Evolutionary conservation across 2,797 vertebrate genomes (phyloP).

Genomic region (Alectoris magna): DNA sequence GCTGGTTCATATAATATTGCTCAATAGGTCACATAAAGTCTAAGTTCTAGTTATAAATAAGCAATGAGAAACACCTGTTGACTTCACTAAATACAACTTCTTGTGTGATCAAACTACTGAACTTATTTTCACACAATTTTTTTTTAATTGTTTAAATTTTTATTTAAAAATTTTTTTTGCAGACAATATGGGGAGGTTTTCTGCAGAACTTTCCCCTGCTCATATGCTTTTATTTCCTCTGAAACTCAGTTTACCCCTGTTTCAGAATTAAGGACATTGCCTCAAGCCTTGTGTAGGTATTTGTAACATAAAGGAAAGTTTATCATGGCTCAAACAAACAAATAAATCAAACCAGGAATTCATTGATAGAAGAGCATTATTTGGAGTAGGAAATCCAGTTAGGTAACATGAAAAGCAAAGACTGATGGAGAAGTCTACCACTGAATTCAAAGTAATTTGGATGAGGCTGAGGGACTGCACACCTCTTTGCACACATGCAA

Average conservation of each 20-base stretch:
- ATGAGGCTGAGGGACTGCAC: neutral
- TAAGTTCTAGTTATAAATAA: slow-evolving; percentile 28
- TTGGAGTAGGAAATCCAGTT: neutral
- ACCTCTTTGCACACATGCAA: neutral
- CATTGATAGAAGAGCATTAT: neutral
- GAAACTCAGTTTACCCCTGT: neutral
- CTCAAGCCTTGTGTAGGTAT: neutral
- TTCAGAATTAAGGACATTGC: neutral
- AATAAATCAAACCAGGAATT: neutral
- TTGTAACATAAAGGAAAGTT: neutral
- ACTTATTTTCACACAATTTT: neutral
- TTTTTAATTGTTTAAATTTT: neutral
- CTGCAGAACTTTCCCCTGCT: neutral
- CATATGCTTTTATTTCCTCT: neutral
- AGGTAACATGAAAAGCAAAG: neutral
- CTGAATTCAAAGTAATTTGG: neutral
- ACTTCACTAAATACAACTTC: neutral
- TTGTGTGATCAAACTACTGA: neutral
- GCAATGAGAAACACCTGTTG: neutral
- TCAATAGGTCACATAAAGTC: neutral
- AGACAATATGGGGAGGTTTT: neutral
- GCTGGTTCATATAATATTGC: slow-evolving; percentile 8
- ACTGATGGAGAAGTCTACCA: neutral
- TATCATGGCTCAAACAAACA: neutral
- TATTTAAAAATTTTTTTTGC: neutral